Evolutionary conservation across 1,140 invertebrate species (phyloP).

Genomic region (Psix sp.): DNA sequence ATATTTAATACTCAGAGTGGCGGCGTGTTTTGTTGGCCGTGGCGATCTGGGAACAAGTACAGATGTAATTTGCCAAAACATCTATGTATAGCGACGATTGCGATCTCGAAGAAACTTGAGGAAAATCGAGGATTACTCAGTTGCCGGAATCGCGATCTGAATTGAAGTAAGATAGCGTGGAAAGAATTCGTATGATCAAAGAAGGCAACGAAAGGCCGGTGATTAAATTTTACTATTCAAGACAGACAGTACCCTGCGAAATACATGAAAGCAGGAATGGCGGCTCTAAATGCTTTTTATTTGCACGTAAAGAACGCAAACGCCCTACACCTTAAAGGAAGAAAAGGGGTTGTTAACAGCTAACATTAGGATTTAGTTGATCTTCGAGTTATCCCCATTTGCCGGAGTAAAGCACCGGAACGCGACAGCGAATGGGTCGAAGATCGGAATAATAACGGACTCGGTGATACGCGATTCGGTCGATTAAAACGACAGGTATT

Average conservation of each 20-base stretch:
- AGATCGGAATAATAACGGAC: background rate
- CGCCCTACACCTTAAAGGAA: background rate
- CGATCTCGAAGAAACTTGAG: conserved; percentile 56
- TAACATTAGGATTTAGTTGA: conserved; percentile 5
- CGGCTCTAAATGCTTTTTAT: conserved; percentile 39
- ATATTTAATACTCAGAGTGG: conserved; percentile 70
- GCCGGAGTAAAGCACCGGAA: conserved; percentile 1
- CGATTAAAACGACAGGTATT: conserved; percentile 21
- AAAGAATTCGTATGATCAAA: conserved; percentile 46
- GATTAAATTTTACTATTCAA: conserved; percentile 46
- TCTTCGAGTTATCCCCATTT: background rate
- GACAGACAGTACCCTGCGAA: conserved; percentile 22
- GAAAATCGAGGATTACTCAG: conserved; percentile 53
- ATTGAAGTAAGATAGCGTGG: conserved; percentile 16
- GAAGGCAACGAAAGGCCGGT: conserved; percentile 21
- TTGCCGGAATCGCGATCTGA: conserved; percentile 40
- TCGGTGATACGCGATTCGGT: background rate
- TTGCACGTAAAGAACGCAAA: conserved; percentile 14
- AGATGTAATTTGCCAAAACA: conserved; percentile 49
- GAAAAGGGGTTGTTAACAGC: conserved; percentile 6
- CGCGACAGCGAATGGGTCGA: conserved; percentile 4
- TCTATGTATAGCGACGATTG: conserved; percentile 30
- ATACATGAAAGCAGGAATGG: conserved; percentile 46
- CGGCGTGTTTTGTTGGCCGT: conserved; percentile 63
- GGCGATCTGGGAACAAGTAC: conserved; percentile 63